These are phyloP conservation scores for Callimico goeldii DNA, from an alignment of 2,797 vertebrate species.

Conservation along the genomic window DNA sequence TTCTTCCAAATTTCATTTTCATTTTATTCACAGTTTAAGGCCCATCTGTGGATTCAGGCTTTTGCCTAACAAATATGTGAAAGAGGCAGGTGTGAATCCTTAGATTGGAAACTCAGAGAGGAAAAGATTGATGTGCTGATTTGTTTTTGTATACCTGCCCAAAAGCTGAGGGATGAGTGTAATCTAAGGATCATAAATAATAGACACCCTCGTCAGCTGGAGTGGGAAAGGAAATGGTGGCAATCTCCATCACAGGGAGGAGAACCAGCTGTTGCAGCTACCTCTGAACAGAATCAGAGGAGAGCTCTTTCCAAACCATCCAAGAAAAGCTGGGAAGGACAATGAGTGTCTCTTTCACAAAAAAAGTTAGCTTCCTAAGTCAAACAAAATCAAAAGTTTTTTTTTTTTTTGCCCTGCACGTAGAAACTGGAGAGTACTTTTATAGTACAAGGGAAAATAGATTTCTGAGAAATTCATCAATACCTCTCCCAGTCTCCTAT, in stretches of 20 bases:
- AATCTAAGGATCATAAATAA: slow-evolving; percentile 68
- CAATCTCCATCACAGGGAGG: slow-evolving; percentile 2
- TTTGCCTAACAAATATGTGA: slow-evolving; percentile 37
- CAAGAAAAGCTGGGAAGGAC: not conserved
- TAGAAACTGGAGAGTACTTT: not conserved
- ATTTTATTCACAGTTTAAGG: not conserved
- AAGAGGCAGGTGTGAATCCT: slow-evolving; percentile 54
- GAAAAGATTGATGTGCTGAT: slow-evolving; percentile 56
- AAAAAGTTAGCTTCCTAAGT: not conserved
- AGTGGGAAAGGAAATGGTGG: not conserved
- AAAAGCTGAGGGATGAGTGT: slow-evolving; percentile 51
- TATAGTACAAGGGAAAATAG: not conserved
- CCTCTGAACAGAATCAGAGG: not conserved
- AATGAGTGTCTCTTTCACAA: not conserved
- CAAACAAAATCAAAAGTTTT: not conserved
- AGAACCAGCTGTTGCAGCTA: slow-evolving; percentile 32
- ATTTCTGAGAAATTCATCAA: not conserved
- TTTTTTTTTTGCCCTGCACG: not conserved
- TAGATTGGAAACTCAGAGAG: slow-evolving; percentile 48
- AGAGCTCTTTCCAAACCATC: not conserved
- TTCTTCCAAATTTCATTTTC: not conserved
- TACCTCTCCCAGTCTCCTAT: not conserved
- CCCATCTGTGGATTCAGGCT: slow-evolving; percentile 36
- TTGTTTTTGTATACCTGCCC: slow-evolving; percentile 60
- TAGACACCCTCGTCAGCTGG: slow-evolving; percentile 47